Evolutionary conservation across 1,140 invertebrate genomes (phyloP), one percentile per base, ranked within the genome.

Genomic region (Steinernema feltiae): DNA sequence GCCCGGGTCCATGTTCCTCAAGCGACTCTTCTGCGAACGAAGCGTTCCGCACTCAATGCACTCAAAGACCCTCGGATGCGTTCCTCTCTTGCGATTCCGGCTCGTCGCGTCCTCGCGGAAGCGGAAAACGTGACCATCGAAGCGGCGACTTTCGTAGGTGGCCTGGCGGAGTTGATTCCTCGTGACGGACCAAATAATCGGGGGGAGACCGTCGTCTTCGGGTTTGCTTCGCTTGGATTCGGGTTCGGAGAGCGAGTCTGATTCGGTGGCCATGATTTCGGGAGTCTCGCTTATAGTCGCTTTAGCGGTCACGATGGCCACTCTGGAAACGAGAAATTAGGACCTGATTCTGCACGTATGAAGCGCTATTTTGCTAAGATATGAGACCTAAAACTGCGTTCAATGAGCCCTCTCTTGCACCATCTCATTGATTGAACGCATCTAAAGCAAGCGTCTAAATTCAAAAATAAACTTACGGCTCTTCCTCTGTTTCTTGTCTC

Each of bases 101-200:
- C 7, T n/a, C 3, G 12, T 3, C 15, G 53, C 53, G 24, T 63
- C 53, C 24, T 63, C 53, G 15, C 53, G 53, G 53, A 63, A 63
- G 53, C 53, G 15, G 53, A 63, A 63, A 27, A 63, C 24, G 53
- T 63, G 53, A 27, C 53, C 53, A 27, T 63, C 53, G 53, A 63
- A 63, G 53, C 53, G 53, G 12, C 2, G 15, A 27, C 53, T 63
- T 21, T 63, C 53, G 53, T 63, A 63, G 15, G 53, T 17, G 3
- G 53, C 53, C 24, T 63, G 15, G 24, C 53, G 53, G 3, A 63
- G 24, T 7, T 27, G 2, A 3, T 3, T 63, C 24, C 53, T 12
- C 3, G 53, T 63, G 24, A 3, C 7, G 3, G 53, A 63, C 53
- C 53, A 63, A 3, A 27, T 63, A n/a, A 63, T 63, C 15, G 15